These are phyloP conservation scores for Tipula lateralis DNA, from an alignment of 2,888 invertebrate species.

Conservation along the genomic window DNA sequence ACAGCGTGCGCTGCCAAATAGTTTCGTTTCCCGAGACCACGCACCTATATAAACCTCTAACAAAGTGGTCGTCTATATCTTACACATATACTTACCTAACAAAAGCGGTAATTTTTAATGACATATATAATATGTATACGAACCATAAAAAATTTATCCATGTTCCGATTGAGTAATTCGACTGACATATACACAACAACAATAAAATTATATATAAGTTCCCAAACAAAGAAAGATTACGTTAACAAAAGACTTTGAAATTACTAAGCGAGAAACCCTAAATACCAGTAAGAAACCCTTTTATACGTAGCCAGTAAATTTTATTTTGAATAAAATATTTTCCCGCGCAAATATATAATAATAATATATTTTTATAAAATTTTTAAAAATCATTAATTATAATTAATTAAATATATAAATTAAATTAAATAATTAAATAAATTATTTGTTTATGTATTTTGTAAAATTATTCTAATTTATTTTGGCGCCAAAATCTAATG, in stretches of 20 bases:
- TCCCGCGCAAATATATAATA: neutral
- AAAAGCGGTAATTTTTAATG: neutral
- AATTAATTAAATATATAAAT: neutral
- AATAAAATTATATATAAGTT: neutral
- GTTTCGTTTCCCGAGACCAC: too few relatives aligned
- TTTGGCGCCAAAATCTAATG: constrained; percentile 14
- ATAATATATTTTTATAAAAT: neutral
- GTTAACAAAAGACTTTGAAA: neutral
- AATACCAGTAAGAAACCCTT: neutral
- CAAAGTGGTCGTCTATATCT: neutral
- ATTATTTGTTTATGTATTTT: neutral
- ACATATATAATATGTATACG: neutral
- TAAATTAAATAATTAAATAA: constrained; percentile 27
- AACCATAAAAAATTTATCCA: neutral
- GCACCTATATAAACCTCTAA: neutral
- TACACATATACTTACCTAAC: neutral
- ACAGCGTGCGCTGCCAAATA: too few relatives aligned
- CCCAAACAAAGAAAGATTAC: neutral
- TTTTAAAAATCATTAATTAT: neutral
- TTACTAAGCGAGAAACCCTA: constrained; percentile 2
- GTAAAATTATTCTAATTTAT: constrained; percentile 16
- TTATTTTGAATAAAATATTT: neutral
- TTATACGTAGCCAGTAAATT: neutral
- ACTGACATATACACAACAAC: neutral
- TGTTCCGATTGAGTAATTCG: neutral